These are phyloP conservation scores for Fulmarus glacialis DNA, from an alignment of 2,113 vertebrate genomes.

Conservation along the genomic window DNA sequence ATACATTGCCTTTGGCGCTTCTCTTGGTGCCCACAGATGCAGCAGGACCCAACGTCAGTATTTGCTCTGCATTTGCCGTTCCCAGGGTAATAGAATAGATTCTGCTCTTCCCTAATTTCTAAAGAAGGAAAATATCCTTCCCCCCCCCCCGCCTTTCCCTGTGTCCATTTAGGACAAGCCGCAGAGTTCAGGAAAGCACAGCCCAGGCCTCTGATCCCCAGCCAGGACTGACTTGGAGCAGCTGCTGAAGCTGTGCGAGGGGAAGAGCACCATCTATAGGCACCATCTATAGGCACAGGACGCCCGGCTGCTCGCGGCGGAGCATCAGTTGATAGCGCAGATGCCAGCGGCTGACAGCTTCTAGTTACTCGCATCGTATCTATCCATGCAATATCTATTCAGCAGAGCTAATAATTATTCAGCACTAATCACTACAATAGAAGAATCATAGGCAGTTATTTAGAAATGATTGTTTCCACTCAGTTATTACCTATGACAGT, in stretches of 20 bases:
- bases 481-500: conserved; percentile 65
- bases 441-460: conserved; percentile 67
- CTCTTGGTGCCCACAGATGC: rapidly evolving
- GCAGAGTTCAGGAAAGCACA: not conserved
- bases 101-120: not conserved
- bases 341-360: not conserved
- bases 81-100: rapidly evolving
- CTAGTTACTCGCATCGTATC: not conserved
- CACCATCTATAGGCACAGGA: not conserved
- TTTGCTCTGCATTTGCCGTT: not conserved
- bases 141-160: rapidly evolving
- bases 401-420: conserved; percentile 67
- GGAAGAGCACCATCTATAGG: conserved; percentile 51
- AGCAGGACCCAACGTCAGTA: rapidly evolving
- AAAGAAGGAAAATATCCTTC: not conserved
- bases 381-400: not conserved
- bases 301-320: not conserved
- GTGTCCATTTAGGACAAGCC: not conserved
- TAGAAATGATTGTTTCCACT: conserved; percentile 72
- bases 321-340: not conserved
- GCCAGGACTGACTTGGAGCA: not conserved
- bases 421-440: conserved; percentile 72
- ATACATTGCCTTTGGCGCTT: rapidly evolving
- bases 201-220: not conserved
- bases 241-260: not conserved